A percentile compares a stretch with the other conserved stretches of the same genome.
These are phyloP conservation scores for Planococcus citri DNA, from an alignment of 1,140 invertebrate species.

Conservation along the genomic window DNA sequence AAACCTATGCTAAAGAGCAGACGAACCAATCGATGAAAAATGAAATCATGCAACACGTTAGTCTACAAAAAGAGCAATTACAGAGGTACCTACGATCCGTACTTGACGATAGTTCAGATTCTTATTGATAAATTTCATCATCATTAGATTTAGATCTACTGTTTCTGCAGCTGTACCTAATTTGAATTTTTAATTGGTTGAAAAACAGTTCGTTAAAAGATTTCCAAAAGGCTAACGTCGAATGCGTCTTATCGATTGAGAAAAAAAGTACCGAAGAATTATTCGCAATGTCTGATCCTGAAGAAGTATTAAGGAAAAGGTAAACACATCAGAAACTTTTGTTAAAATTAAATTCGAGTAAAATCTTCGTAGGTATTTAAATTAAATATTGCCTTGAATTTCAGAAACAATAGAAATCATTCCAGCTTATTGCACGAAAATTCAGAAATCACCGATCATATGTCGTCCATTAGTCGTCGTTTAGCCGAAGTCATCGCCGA, in stretches of 20 bases:
- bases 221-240: conserved; percentile 8
- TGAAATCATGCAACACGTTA: neutral
- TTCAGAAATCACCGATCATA: conserved; percentile 63
- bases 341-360: neutral
- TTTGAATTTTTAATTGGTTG: no score
- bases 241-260: neutral
- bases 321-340: neutral
- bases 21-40: neutral
- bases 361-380: no score
- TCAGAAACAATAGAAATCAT: neutral
- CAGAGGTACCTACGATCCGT: no score
- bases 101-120: neutral
- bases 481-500: conserved; percentile 73
- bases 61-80: neutral
- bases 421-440: conserved; percentile 46
- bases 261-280: neutral
- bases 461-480: conserved; percentile 68
- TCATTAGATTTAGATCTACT: neutral
- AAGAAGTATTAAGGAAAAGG: neutral
- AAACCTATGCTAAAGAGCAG: neutral
- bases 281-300: conserved; percentile 9
- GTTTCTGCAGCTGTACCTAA: no score
- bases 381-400: no score
- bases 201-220: neutral
- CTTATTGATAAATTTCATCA: neutral